Percentiles rank a stretch among this genome's conserved stretches.
These are phyloP conservation scores for Leptinotarsa texana DNA, from an alignment of 1,140 invertebrate species.

Conservation along the genomic window DNA sequence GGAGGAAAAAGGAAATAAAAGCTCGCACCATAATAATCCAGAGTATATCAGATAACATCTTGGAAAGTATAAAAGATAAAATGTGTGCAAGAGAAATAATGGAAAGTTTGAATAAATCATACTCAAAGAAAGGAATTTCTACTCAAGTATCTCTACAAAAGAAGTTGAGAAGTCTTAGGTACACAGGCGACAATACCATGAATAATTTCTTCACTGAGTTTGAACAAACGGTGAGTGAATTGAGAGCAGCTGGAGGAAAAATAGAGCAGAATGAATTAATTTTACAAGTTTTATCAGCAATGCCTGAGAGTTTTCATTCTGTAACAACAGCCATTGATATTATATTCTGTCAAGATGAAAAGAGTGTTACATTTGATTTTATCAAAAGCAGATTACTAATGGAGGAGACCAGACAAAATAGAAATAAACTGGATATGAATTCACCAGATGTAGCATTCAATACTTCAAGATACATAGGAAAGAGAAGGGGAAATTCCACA, in stretches of 20 bases:
- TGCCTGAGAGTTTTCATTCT: too few relatives aligned
- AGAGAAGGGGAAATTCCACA: background rate
- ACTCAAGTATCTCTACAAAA: background rate
- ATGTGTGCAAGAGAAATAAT: background rate
- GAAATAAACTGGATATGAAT: background rate
- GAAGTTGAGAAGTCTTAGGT: constrained; percentile 4
- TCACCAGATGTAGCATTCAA: background rate
- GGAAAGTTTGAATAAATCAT: constrained; percentile 2
- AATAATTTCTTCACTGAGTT: constrained; percentile 26
- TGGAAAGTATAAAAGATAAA: background rate
- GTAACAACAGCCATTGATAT: too few relatives aligned
- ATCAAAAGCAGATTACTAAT: background rate
- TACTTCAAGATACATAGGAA: background rate
- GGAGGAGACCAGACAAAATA: background rate
- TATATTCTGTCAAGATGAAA: too few relatives aligned
- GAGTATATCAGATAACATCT: background rate
- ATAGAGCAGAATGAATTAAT: constrained; percentile 24
- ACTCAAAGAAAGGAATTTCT: constrained; percentile 7
- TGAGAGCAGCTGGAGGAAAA: constrained; percentile 23
- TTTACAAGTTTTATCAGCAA: too few relatives aligned
- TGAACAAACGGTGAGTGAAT: constrained; percentile 19
- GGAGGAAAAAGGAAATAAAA: background rate
- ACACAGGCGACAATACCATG: background rate
- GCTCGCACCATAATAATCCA: background rate
- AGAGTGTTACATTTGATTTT: background rate